These are phyloP conservation scores for Strigops habroptila DNA, from an alignment of 2,113 vertebrate genomes.

Conservation along the genomic window DNA sequence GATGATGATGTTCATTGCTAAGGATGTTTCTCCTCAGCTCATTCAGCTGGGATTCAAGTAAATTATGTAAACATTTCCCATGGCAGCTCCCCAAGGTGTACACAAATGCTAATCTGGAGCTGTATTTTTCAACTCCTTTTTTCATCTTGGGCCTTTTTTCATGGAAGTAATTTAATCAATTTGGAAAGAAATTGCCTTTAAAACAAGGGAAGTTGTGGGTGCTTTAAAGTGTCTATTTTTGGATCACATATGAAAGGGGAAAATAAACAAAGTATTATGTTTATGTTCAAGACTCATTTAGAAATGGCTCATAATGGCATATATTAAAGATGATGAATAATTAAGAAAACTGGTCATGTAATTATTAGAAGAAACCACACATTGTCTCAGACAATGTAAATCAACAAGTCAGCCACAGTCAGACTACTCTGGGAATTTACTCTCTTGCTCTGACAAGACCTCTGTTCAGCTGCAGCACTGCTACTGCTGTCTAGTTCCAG, in stretches of 20 bases:
- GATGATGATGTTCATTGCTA: not conserved
- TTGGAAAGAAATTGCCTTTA: constrained; percentile 6
- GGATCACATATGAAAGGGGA: not conserved
- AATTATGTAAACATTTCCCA: not conserved
- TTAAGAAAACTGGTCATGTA: constrained; percentile 37
- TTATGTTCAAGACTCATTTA: not conserved
- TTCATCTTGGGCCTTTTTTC: not conserved
- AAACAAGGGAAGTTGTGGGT: not conserved
- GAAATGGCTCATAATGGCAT: not conserved
- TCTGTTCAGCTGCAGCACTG: not conserved
- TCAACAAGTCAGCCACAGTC: constrained; percentile 33
- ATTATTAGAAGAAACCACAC: constrained; percentile 51
- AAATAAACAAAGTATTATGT: constrained; percentile 33
- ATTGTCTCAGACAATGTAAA: constrained; percentile 50
- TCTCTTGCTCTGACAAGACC: constrained; percentile 42
- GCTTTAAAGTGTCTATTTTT: constrained; percentile 40
- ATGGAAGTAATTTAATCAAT: constrained; percentile 8
- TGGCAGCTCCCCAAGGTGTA: constrained; percentile 19
- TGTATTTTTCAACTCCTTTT: not conserved
- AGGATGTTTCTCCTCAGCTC: constrained; percentile 8
- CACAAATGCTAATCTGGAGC: not conserved
- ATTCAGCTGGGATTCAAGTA: not conserved
- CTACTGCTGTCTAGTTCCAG: constrained; percentile 38
- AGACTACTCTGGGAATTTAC: not conserved
- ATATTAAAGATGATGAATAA: constrained; percentile 48